Conservation (phyloP, 2,888 invertebrate genomes). For the Caenorhabditis sp. region DNA sequence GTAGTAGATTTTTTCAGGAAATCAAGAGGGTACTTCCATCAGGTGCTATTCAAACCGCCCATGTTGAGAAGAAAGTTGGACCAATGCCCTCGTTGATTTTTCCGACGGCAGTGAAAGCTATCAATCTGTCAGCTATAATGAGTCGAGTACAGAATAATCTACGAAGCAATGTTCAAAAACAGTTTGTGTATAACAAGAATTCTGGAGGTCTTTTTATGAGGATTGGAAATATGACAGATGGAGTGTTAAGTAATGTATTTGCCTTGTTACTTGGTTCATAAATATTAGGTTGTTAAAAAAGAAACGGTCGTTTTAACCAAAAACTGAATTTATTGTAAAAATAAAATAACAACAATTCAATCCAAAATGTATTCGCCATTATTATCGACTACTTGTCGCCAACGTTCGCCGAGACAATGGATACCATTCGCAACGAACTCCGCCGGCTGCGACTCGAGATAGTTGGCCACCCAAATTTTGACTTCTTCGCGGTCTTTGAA, state of each 20-base stretch:
- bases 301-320: too few relatives aligned
- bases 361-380: too few relatives aligned
- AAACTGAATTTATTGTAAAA: too few relatives aligned
- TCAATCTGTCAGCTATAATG: neutral
- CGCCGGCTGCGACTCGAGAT: too few relatives aligned
- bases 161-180: neutral
- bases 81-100: neutral
- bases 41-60: conserved; percentile 16
- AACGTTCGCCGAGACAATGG: too few relatives aligned
- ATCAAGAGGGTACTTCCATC: conserved; percentile 14
- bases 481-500: too few relatives aligned
- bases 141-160: neutral
- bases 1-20: conserved; percentile 2
- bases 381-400: too few relatives aligned
- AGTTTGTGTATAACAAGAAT: neutral
- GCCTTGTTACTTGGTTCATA: conserved; percentile 16
- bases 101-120: neutral
- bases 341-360: too few relatives aligned
- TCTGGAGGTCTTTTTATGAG: conserved; percentile 11
- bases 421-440: too few relatives aligned
- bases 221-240: conserved; percentile 31
- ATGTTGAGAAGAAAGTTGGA: conserved; percentile 7
- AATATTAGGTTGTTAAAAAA: too few relatives aligned
- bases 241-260: conserved; percentile 30
- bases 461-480: too few relatives aligned